These are phyloP conservation scores for Pantelozetes paolii DNA, from an alignment of 2,888 invertebrate genomes.

Conservation along the genomic window DNA sequence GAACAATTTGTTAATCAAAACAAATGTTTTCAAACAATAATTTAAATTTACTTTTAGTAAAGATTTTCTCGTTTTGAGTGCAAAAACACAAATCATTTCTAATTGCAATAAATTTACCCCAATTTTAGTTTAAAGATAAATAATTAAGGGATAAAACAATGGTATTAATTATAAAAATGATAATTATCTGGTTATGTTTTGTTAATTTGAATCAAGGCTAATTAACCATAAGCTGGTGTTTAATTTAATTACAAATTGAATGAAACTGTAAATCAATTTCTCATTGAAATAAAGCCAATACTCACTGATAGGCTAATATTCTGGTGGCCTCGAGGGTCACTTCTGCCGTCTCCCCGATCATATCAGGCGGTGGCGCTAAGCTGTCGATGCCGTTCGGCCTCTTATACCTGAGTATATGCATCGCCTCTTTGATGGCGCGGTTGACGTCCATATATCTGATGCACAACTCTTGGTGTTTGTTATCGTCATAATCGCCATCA, in stretches of 20 bases:
- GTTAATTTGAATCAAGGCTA: too few relatives aligned
- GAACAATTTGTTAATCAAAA: neutral
- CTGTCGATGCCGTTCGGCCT: slow-evolving; percentile 41
- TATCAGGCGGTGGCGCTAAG: slow-evolving; percentile 86
- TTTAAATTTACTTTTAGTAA: too few relatives aligned
- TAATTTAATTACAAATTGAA: too few relatives aligned
- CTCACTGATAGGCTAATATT: slow-evolving; percentile 41
- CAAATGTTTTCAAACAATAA: neutral
- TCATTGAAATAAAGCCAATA: neutral
- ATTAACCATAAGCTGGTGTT: too few relatives aligned
- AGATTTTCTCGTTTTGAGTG: too few relatives aligned
- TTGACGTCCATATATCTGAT: slow-evolving; percentile 44
- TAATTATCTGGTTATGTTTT: too few relatives aligned
- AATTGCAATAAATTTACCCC: too few relatives aligned
- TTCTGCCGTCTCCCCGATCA: slow-evolving; percentile 67
- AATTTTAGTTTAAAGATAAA: too few relatives aligned
- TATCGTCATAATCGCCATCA: slow-evolving; percentile 16
- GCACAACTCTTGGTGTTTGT: slow-evolving; percentile 38
- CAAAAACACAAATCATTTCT: too few relatives aligned
- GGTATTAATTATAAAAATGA: too few relatives aligned
- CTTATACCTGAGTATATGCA: slow-evolving; percentile 32
- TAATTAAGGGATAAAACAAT: too few relatives aligned
- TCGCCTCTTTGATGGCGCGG: slow-evolving; percentile 42
- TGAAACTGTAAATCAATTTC: too few relatives aligned
- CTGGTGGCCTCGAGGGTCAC: slow-evolving; percentile 43